Conservation (phyloP, 1,140 invertebrate species). For the Cecropterus lyciades region DNA sequence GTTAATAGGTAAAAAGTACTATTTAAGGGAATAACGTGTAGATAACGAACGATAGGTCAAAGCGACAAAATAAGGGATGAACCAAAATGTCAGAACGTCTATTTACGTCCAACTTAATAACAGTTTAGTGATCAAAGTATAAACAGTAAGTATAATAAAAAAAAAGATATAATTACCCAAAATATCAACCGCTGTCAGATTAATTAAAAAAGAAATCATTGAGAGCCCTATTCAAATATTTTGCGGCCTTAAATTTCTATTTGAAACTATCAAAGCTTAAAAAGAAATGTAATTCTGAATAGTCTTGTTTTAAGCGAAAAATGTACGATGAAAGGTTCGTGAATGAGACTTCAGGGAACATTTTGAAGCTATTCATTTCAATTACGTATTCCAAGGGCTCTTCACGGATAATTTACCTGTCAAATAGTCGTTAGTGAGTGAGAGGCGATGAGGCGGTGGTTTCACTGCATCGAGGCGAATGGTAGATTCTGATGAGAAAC, state of each 20-base stretch:
- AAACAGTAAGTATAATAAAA: too few relatives aligned
- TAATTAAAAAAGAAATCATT: background rate
- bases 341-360: conserved; percentile 25
- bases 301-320: conserved; percentile 29
- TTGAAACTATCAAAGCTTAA: conserved; percentile 18
- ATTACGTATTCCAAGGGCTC: conserved; percentile 25
- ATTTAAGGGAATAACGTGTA: too few relatives aligned
- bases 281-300: conserved; percentile 22
- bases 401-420: conserved; percentile 60
- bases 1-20: too few relatives aligned
- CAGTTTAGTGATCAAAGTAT: background rate
- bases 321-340: conserved; percentile 19
- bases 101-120: background rate
- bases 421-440: conserved; percentile 79
- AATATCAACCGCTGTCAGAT: background rate
- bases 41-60: too few relatives aligned
- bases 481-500: conserved; percentile 70
- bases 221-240: conserved; percentile 8
- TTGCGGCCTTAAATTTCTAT: conserved; percentile 21
- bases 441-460: conserved; percentile 74
- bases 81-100: background rate
- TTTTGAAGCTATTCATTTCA: conserved; percentile 33
- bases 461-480: conserved; percentile 67
- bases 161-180: background rate
- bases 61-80: too few relatives aligned